Conservation (phyloP, 2,888 invertebrate species). For the Rhagium mordax region DNA sequence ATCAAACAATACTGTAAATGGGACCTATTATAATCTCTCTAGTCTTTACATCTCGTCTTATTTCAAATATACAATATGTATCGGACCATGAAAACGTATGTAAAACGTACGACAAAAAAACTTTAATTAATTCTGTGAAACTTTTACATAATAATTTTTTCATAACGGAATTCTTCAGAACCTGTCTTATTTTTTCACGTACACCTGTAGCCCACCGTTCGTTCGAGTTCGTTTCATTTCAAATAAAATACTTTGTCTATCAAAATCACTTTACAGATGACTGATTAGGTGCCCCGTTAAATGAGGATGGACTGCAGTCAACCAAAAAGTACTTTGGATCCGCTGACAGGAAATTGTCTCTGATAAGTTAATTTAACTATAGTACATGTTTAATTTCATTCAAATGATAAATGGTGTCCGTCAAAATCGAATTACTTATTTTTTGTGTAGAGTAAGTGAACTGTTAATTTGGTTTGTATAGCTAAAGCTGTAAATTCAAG, state of each 20-base stretch:
- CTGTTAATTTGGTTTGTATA: neutral
- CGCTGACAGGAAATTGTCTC: conserved; percentile 42
- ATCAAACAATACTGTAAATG: too few relatives aligned
- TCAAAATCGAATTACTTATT: neutral
- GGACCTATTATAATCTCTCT: too few relatives aligned
- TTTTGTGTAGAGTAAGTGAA: neutral
- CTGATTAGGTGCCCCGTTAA: conserved; percentile 30
- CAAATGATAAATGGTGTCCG: conserved; percentile 12
- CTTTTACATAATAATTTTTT: conserved; percentile 1
- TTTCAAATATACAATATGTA: neutral
- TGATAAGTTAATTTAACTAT: conserved; percentile 33
- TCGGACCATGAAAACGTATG: neutral
- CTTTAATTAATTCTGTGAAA: neutral
- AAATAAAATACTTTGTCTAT: conserved; percentile 10
- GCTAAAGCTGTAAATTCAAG: neutral
- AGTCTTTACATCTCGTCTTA: neutral
- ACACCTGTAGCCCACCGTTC: neutral
- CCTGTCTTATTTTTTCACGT: conserved; percentile 14
- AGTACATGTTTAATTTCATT: conserved; percentile 32
- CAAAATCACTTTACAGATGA: conserved; percentile 27
- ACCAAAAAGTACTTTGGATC: conserved; percentile 37
- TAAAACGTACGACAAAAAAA: neutral
- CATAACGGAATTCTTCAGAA: conserved; percentile 6
- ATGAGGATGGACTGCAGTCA: conserved; percentile 37
- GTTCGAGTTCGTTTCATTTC: neutral